Evolutionary conservation across 2,888 invertebrate genomes (phyloP), one percentile per base, ranked within the genome.

Genomic region (Ormyrus pomaceus): DNA sequence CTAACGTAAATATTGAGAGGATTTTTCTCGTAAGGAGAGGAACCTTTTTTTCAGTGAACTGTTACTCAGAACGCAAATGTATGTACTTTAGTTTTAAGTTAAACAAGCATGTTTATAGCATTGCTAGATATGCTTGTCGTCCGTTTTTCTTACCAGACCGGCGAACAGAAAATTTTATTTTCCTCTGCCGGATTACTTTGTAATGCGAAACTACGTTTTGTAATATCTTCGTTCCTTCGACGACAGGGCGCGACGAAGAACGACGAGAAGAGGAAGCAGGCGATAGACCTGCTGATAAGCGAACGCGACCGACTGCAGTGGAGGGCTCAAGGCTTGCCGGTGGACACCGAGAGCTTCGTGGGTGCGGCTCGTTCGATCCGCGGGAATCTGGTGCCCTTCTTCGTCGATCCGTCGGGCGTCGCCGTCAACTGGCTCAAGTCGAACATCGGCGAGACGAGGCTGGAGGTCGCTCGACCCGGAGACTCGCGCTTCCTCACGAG

Each of bases 401-500:
- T 99, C 61, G 92, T 99, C 64, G 99, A 99, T 91, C 97, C 99
- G 0, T 96, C 97, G 0, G 95, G 95, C 4, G 93, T 95, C 8
- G 97, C 97, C 0, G 93, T 95, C 0, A 92, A 93, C 55, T 98
- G 98, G 98, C 91, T 98, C 0, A 94, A 93, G 85, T 93, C 93
- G 62, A 94, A 96, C 86, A 91, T 96, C 3, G 93, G 91, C 6
- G 75, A 70, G 46, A 90, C 92, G 48, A 93, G 94, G 7, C 93
- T 96, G 69, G 98, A 99, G 87, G 92, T 95, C 13, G 94, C 96
- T 0, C 94, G 95, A 11, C 96, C 97, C 85, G 94, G 95, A 83
- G 95, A 95, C 82, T 92, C 94, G 0, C 95, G 95, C 83, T 94
- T 97, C 78, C 89, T 93, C 11, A 96, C 95, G 7, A 93, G 94